A percentile compares a stretch with the other conserved stretches of the same genome.
phyloP scores from a whole-genome alignment of 2,113 vertebrate species.

The Coracopsis vasa region DNA sequence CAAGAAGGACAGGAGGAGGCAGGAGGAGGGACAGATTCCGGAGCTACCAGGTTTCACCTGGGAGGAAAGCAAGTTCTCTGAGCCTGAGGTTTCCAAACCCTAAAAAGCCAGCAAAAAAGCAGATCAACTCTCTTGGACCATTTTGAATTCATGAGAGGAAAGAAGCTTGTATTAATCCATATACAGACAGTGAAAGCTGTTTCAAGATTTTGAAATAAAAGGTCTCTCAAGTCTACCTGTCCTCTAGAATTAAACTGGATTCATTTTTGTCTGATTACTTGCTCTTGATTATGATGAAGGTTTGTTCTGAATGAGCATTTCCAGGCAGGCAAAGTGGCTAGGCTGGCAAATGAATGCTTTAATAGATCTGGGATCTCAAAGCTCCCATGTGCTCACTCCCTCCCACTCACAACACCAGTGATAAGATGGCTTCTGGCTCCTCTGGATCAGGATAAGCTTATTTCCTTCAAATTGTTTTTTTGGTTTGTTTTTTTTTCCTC shows the following conservation, averaged over 20 bases:
- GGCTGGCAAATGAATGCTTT: background rate
- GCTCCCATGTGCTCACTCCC: background rate
- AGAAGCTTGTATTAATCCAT: background rate
- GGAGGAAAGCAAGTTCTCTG: background rate
- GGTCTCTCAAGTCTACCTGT: background rate
- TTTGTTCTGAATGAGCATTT: conserved; percentile 19
- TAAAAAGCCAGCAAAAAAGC: background rate
- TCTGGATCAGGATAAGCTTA: background rate
- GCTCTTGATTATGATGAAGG: background rate
- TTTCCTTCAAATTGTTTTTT: background rate
- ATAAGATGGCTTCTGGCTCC: background rate
- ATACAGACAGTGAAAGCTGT: background rate
- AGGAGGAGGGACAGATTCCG: background rate
- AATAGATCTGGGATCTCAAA: background rate
- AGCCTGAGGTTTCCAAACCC: background rate
- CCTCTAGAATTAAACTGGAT: background rate
- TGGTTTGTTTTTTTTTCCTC: background rate
- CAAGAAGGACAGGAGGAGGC: rapidly evolving
- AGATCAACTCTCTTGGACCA: background rate
- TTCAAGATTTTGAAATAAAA: background rate
- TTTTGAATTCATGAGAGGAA: background rate
- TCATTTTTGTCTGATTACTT: background rate
- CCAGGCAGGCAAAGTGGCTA: background rate
- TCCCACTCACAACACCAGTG: background rate
- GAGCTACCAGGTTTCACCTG: background rate